Conservation (phyloP, 1,140 invertebrate species). For the Trialeurodes vaporariorum region DNA sequence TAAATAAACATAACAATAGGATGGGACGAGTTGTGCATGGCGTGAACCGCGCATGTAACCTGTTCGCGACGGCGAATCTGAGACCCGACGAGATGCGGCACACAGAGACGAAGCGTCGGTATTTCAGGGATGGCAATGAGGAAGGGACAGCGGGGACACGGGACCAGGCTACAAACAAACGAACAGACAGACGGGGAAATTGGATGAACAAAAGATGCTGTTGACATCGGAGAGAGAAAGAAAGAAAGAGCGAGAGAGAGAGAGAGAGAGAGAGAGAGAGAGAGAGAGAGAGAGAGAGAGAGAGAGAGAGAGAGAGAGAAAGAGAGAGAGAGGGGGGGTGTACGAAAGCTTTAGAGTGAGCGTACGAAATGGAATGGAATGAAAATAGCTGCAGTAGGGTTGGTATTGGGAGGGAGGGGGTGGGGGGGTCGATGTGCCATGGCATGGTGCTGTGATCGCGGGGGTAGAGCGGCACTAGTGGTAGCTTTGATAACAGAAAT, state of each 20-base stretch:
- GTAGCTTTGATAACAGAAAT: slow-evolving; percentile 26
- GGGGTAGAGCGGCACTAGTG: slow-evolving; percentile 11
- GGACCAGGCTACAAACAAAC: slow-evolving; percentile 10
- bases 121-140: slow-evolving; percentile 25
- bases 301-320: too few species aligned
- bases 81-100: too few species aligned
- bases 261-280: slow-evolving; percentile 26
- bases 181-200: slow-evolving; percentile 17
- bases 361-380: slow-evolving; percentile 11
- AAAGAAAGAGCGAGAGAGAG: too few species aligned
- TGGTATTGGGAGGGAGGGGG: background rate
- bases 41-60: too few species aligned
- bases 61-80: too few species aligned
- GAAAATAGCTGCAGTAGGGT: slow-evolving; percentile 1
- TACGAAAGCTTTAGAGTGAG: slow-evolving; percentile 6
- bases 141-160: slow-evolving; percentile 29
- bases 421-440: background rate
- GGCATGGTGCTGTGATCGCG: too few species aligned
- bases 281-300: too few species aligned
- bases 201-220: slow-evolving; percentile 8
- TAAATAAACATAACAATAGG: too few species aligned
- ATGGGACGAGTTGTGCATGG: too few species aligned
- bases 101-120: too few species aligned
- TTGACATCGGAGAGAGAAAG: slow-evolving; percentile 10
- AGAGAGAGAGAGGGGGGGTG: slow-evolving; percentile 11